These are phyloP conservation scores for Anastrepha ludens DNA, from an alignment of 1,140 invertebrate genomes.

Conservation along the genomic window DNA sequence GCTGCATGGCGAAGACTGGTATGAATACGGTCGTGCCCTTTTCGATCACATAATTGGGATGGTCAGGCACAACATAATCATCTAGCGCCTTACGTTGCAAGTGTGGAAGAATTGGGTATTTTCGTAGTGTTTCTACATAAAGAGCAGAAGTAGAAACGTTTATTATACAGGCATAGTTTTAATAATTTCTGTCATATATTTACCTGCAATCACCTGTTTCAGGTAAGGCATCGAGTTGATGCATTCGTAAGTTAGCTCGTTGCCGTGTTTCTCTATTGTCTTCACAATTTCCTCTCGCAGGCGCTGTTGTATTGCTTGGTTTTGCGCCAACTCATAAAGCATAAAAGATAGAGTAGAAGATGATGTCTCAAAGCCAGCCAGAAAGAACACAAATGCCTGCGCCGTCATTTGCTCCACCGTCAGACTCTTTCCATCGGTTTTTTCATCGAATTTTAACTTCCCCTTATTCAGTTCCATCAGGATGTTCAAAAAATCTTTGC, in stretches of 20 bases:
- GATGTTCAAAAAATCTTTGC: slow-evolving; percentile 75
- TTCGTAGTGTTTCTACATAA: slow-evolving; percentile 67
- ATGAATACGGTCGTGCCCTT: slow-evolving; percentile 74
- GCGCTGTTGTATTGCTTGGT: slow-evolving; percentile 75
- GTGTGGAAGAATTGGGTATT: slow-evolving; percentile 73
- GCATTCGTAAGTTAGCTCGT: slow-evolving; percentile 68
- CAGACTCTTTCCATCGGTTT: slow-evolving; percentile 60
- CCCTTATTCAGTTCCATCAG: slow-evolving; percentile 69
- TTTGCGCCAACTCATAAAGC: slow-evolving; percentile 70
- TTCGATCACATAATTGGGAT: slow-evolving; percentile 69
- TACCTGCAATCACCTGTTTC: slow-evolving; percentile 72
- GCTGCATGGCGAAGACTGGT: slow-evolving; percentile 77
- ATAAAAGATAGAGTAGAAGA: slow-evolving; percentile 74
- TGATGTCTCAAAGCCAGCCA: slow-evolving; percentile 71
- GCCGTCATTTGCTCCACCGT: slow-evolving; percentile 69
- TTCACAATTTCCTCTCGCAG: slow-evolving; percentile 75
- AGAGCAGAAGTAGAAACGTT: too few species aligned
- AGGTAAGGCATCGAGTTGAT: slow-evolving; percentile 69
- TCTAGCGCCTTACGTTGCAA: slow-evolving; percentile 73
- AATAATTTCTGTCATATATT: neutral
- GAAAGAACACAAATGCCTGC: slow-evolving; percentile 69
- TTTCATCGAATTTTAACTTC: slow-evolving; percentile 15
- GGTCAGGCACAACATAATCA: slow-evolving; percentile 73
- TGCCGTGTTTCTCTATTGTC: slow-evolving; percentile 58
- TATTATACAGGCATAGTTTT: neutral